phyloP scores from a whole-genome alignment of 2,888 invertebrate genomes.

The Kuschelorhynchus macadamiae region DNA sequence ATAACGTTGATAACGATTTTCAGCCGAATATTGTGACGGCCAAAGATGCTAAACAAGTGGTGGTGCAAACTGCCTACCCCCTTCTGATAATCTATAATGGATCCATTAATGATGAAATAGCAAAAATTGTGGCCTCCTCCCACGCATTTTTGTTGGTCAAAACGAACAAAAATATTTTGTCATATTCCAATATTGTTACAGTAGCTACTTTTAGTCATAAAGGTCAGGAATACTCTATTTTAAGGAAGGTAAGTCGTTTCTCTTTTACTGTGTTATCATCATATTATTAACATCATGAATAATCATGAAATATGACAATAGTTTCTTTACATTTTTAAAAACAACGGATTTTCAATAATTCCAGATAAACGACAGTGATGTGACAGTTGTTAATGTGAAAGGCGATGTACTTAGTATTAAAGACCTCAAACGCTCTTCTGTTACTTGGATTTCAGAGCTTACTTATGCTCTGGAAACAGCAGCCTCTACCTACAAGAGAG shows the following conservation, averaged over 20 bases:
- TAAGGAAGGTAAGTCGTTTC: conserved; percentile 59
- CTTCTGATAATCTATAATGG: conserved; percentile 62
- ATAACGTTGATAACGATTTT: no score
- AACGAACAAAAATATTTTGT: conserved; percentile 55
- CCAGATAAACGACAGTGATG: conserved; percentile 51
- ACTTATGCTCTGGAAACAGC: conserved; percentile 52
- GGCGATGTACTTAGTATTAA: conserved; percentile 61
- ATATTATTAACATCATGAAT: no score
- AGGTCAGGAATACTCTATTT: conserved; percentile 59
- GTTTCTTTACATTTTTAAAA: no score
- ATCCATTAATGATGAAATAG: conserved; percentile 58
- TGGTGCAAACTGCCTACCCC: conserved; percentile 62
- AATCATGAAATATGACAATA: no score
- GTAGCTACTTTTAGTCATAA: conserved; percentile 59
- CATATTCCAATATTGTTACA: conserved; percentile 55
- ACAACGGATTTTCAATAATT: conserved; percentile 53
- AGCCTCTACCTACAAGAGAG: conserved; percentile 51
- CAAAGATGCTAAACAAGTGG: conserved; percentile 59
- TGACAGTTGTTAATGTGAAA: conserved; percentile 58
- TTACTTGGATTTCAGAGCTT: conserved; percentile 62
- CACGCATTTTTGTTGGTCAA: conserved; percentile 61
- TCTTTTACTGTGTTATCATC: no score
- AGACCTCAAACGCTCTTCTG: conserved; percentile 60
- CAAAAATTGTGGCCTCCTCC: conserved; percentile 59
- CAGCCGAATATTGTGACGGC: conserved; percentile 61